These are phyloP conservation scores for Automeris io DNA, from an alignment of 2,888 invertebrate species.

Conservation along the genomic window DNA sequence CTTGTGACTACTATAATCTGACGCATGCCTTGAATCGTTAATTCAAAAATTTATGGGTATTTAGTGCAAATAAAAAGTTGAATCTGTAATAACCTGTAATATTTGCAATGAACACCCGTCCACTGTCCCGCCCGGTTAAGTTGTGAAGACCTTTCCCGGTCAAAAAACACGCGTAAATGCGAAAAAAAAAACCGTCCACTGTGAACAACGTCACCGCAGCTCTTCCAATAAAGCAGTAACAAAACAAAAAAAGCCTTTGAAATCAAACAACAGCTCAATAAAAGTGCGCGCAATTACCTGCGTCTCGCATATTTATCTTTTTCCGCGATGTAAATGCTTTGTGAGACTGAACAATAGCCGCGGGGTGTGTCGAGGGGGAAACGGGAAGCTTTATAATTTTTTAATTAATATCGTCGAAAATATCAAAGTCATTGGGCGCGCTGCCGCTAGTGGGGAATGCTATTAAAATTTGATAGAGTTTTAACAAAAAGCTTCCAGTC, in stretches of 20 bases:
- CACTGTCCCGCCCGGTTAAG: too few species aligned
- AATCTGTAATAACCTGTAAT: too few species aligned
- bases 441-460: slow-evolving; percentile 57
- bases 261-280: slow-evolving; percentile 72
- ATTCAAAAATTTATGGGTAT: too few species aligned
- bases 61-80: too few species aligned
- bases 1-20: too few species aligned
- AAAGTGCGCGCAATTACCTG: slow-evolving; percentile 67
- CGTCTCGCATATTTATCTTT: slow-evolving; percentile 72
- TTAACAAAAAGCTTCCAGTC: slow-evolving; percentile 51
- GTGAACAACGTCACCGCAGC: too few species aligned
- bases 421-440: slow-evolving; percentile 71
- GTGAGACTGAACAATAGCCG: slow-evolving; percentile 55
- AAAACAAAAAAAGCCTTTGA: slow-evolving; percentile 54
- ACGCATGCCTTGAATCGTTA: too few species aligned
- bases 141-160: too few species aligned
- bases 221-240: slow-evolving; percentile 37
- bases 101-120: too few species aligned
- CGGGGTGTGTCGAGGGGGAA: slow-evolving; percentile 26
- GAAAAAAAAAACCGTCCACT: too few species aligned
- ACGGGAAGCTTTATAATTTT: slow-evolving; percentile 74
- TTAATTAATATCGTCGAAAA: slow-evolving; percentile 75
- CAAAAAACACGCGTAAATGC: too few species aligned
- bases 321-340: slow-evolving; percentile 64
- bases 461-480: slow-evolving; percentile 56